These are phyloP conservation scores for Sinopyrophorus schimmeli DNA, from an alignment of 2,888 invertebrate species.

Conservation along the genomic window DNA sequence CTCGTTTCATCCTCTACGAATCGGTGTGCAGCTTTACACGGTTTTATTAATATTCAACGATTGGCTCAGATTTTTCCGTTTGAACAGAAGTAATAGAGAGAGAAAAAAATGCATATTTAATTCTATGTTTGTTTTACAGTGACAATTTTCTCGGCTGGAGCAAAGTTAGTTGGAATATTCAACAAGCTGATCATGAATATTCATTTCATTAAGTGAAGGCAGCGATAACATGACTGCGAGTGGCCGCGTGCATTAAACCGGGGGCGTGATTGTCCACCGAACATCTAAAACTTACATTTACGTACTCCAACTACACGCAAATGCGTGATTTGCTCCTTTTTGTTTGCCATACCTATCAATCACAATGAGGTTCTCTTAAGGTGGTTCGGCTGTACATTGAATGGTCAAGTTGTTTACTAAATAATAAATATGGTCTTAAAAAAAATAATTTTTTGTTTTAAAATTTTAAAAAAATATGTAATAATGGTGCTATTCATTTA, in stretches of 20 bases:
- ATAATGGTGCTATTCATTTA: too few relatives aligned
- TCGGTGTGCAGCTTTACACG: too few relatives aligned
- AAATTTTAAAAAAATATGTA: too few relatives aligned
- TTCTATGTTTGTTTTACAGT: conserved; percentile 40
- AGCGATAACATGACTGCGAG: conserved; percentile 43
- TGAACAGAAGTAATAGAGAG: too few relatives aligned
- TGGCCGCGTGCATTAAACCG: conserved; percentile 41
- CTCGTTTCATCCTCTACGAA: too few relatives aligned
- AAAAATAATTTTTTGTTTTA: too few relatives aligned
- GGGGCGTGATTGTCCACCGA: conserved; percentile 38
- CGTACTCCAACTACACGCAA: conserved; percentile 14
- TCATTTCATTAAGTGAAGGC: conserved; percentile 50
- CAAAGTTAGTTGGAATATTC: conserved; percentile 44
- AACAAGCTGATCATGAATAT: conserved; percentile 48
- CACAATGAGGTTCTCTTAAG: too few relatives aligned
- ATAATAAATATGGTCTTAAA: too few relatives aligned
- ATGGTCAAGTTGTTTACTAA: too few relatives aligned
- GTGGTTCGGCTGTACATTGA: too few relatives aligned
- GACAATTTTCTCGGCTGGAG: conserved; percentile 41
- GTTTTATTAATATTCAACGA: too few relatives aligned
- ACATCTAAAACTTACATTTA: conserved; percentile 18
- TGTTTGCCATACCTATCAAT: conserved; percentile 10
- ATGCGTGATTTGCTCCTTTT: conserved; percentile 19
- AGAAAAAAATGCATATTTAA: conserved; percentile 36
- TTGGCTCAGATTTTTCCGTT: too few relatives aligned